Evolutionary conservation across 2,797 vertebrate species (phyloP).

Genomic region (Simalia tracyae): DNA sequence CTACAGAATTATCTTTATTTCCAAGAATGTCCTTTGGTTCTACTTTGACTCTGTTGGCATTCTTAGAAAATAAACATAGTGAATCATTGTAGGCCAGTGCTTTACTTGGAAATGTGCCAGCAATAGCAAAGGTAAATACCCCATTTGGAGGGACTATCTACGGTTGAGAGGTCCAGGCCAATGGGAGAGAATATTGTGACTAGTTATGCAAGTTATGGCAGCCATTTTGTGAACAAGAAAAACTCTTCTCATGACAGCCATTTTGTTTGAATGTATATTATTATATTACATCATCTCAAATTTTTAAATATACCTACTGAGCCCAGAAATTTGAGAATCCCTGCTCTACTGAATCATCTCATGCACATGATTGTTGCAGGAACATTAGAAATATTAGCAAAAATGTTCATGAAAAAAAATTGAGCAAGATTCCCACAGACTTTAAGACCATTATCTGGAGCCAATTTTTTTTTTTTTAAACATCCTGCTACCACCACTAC

Average conservation of each 20-base stretch:
- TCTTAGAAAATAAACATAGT: neutral
- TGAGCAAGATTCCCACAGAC: neutral
- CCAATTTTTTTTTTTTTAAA: neutral
- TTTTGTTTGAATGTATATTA: neutral
- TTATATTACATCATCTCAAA: too few relatives aligned
- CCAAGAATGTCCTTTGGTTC: neutral
- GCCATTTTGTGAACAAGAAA: neutral
- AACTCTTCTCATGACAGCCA: neutral
- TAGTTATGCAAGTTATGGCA: neutral
- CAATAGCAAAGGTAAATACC: neutral
- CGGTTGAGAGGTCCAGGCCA: neutral
- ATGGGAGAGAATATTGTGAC: neutral
- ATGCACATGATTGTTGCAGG: neutral
- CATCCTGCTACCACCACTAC: neutral
- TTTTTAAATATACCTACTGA: too few relatives aligned
- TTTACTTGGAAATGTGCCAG: neutral
- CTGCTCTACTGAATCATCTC: neutral
- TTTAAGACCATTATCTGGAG: neutral
- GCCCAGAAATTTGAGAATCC: too few relatives aligned
- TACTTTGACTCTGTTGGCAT: neutral
- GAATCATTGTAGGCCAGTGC: neutral
- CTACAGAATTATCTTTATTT: neutral
- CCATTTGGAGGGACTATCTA: neutral
- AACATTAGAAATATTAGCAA: neutral
- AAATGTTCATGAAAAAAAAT: neutral